Evolutionary conservation across 2,888 invertebrate species (phyloP), one percentile per base, ranked within the genome.

Genomic region (Geotrupes spiniger): DNA sequence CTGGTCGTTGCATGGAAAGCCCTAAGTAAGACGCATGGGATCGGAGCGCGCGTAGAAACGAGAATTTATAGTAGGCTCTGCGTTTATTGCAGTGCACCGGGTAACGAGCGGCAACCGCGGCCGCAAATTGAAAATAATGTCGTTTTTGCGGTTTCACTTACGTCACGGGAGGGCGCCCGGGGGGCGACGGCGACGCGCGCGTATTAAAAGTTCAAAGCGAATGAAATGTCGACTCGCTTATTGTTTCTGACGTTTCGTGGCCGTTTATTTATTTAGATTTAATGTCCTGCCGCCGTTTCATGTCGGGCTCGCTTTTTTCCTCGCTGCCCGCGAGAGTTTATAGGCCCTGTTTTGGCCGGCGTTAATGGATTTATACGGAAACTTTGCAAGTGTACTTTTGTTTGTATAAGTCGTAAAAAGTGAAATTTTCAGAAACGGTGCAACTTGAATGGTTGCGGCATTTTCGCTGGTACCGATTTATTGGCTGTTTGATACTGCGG

Each of bases 41-140:
- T 42, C 41, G 33, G 10, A 26, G 41, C 40, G 38, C 36, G 36
- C 37, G 43, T 36, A 39, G 52, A 57, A 57, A 64, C 61, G 51
- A 62, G 64, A 63, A 66, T 67, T 67, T 66, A 66, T 64, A 54
- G 52, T 53, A 52, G 44, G 51, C 43, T 46, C 46, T 49, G 57
- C 58, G 61, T 64, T 63, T 66, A 67, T 66, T 64, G 63, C 63
- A 56, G 53, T 60, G 58, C 59, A 58, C 54, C 46, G 50, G 21
- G 58, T 62, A 63, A 63, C 61, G 58, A 60, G 59, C 59, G 52
- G 51, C 51, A 54, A 56, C 60, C 58, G 52, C 60, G 46, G 49
- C 65, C 65, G 57, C 65, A 67, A 66, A 67, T 67, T 67, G 66
- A 66, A 66, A 68, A 63, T 68, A 65, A 68, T 65, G 66, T 56